Percentiles rank a stretch among this genome's conserved stretches.
Conservation (phyloP, 2,113 vertebrate species). For the Psammodynastes pulverulentus region DNA sequence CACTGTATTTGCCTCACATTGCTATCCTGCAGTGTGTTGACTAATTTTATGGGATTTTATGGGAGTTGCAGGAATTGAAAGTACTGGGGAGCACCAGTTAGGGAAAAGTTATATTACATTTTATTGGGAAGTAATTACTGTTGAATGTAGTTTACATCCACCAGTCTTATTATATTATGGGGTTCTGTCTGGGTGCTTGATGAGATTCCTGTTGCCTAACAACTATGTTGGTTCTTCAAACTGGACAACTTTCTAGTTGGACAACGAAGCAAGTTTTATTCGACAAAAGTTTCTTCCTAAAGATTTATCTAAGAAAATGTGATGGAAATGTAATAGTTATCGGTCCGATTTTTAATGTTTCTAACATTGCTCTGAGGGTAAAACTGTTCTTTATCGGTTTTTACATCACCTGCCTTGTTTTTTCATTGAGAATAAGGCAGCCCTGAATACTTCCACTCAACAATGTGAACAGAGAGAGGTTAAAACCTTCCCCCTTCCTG, state of each 20-base stretch:
- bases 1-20: accelerated
- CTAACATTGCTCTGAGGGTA: not conserved
- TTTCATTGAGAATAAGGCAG: not conserved
- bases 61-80: not conserved
- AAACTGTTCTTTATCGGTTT: not conserved
- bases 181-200: not conserved
- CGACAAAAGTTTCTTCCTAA: not conserved
- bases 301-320: not conserved
- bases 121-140: not conserved
- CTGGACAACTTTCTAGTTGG: not conserved
- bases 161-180: not conserved
- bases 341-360: not conserved
- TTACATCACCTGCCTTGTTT: not conserved
- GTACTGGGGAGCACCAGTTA: not conserved
- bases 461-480: not conserved
- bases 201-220: not conserved
- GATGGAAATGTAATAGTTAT: no score
- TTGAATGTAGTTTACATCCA: not conserved
- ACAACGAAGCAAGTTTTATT: not conserved
- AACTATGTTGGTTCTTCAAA: not conserved
- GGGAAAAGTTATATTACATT: not conserved
- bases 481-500: no score
- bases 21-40: not conserved
- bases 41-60: not conserved
- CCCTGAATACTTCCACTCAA: not conserved